Evolutionary conservation across 2,113 vertebrate genomes (phyloP).

Genomic region (Corythornis cristatus): DNA sequence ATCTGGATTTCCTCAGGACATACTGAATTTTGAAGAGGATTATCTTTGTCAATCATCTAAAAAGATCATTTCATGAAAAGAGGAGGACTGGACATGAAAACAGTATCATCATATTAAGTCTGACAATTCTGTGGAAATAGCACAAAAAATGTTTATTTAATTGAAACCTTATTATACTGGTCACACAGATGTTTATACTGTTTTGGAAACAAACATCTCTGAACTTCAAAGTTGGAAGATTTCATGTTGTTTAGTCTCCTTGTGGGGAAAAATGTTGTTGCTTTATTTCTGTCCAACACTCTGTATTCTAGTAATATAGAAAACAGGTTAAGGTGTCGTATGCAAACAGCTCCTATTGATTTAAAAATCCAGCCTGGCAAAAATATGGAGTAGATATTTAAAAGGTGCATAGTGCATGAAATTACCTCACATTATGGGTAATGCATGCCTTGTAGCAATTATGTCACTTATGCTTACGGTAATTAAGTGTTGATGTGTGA

Average conservation of each 20-base stretch:
- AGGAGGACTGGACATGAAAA: neutral
- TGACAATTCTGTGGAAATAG: neutral
- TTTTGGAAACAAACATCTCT: neutral
- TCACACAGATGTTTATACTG: neutral
- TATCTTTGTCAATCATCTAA: neutral
- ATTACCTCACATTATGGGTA: conserved; percentile 83
- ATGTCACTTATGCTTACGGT: conserved; percentile 83
- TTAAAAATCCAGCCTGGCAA: conserved; percentile 73
- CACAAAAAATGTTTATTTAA: neutral
- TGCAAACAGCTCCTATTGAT: conserved; percentile 71
- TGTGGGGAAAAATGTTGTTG: neutral
- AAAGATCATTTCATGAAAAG: neutral
- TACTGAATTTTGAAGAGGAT: neutral
- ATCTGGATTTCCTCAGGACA: neutral
- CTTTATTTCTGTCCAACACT: neutral
- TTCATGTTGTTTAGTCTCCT: neutral
- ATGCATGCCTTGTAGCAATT: conserved; percentile 84
- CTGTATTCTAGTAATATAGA: neutral
- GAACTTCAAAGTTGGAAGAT: neutral
- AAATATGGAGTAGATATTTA: conserved; percentile 78
- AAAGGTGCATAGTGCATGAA: conserved; percentile 82
- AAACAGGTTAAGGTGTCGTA: conserved; percentile 35
- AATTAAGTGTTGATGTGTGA: conserved; percentile 87
- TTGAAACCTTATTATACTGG: neutral
- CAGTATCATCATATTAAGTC: neutral